These are phyloP conservation scores for Sorex maritimensis DNA, from an alignment of 2,797 vertebrate species.

Conservation along the genomic window DNA sequence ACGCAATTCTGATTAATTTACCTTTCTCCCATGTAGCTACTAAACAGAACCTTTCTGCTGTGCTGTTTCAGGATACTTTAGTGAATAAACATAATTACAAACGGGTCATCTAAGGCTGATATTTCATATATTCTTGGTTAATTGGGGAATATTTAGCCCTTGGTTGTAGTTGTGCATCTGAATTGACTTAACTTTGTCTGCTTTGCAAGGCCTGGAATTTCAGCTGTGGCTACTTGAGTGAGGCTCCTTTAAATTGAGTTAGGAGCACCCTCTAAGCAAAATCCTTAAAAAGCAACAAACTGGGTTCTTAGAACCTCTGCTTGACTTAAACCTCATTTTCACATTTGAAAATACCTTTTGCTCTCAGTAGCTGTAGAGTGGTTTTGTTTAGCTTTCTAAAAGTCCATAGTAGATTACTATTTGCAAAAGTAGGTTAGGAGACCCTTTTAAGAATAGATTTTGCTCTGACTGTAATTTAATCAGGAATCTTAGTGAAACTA, in stretches of 20 bases:
- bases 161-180: slow-evolving; percentile 23
- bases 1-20: slow-evolving; percentile 11
- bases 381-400: slow-evolving; percentile 43
- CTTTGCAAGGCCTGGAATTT: slow-evolving; percentile 78
- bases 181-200: slow-evolving; percentile 73
- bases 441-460: slow-evolving; percentile 36
- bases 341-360: slow-evolving; percentile 72
- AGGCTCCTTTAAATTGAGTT: slow-evolving; percentile 73
- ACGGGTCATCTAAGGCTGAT: slow-evolving; percentile 63
- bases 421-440: neutral
- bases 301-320: slow-evolving; percentile 71
- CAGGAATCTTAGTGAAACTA: neutral
- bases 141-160: slow-evolving; percentile 51
- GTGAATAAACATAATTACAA: slow-evolving; percentile 61
- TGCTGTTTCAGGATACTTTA: slow-evolving; percentile 67
- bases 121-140: slow-evolving; percentile 71
- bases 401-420: slow-evolving; percentile 39
- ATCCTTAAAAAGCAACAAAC: slow-evolving; percentile 1
- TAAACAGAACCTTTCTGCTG: slow-evolving; percentile 22
- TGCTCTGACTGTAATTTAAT: neutral
- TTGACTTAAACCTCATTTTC: slow-evolving; percentile 63
- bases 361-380: neutral
- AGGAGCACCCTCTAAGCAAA: slow-evolving; percentile 67
- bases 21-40: neutral
- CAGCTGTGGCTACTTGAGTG: slow-evolving; percentile 79